phyloP scores from a whole-genome alignment of 2,797 vertebrate species.

The Anabas testudineus region DNA sequence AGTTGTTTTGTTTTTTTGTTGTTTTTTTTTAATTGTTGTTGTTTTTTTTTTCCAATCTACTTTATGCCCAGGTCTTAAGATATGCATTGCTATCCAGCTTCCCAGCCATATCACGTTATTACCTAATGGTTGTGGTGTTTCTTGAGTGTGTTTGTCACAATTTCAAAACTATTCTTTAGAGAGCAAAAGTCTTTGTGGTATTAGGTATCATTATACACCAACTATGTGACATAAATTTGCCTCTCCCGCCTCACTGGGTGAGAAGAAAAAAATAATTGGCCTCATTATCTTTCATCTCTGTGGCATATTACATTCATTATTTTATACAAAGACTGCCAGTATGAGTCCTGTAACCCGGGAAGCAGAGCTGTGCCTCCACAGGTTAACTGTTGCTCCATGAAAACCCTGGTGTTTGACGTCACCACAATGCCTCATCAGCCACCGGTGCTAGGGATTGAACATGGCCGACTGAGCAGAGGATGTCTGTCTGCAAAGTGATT shows the following conservation, averaged over 20 bases:
- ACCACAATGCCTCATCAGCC: slow-evolving; percentile 83
- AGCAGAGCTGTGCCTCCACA: slow-evolving; percentile 69
- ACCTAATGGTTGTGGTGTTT: slow-evolving; percentile 34
- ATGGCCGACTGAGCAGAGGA: slow-evolving; percentile 80
- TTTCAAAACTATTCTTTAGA: slow-evolving; percentile 39
- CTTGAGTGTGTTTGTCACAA: slow-evolving; percentile 34
- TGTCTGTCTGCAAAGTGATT: slow-evolving; percentile 83
- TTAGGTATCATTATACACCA: slow-evolving; percentile 73
- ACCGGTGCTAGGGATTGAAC: slow-evolving; percentile 78
- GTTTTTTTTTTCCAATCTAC: slow-evolving; percentile 51
- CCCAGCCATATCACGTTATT: slow-evolving; percentile 41
- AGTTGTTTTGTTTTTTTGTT: slow-evolving; percentile 21
- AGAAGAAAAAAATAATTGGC: slow-evolving; percentile 74
- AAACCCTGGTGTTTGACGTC: slow-evolving; percentile 73
- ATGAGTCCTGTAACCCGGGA: slow-evolving; percentile 77
- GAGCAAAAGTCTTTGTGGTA: slow-evolving; percentile 60
- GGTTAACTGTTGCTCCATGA: slow-evolving; percentile 76
- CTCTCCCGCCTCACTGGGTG: slow-evolving; percentile 58
- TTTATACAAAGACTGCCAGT: slow-evolving; percentile 74
- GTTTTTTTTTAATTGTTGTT: too few species aligned
- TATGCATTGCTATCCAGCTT: slow-evolving; percentile 34
- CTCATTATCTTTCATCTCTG: slow-evolving; percentile 80
- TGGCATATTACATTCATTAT: slow-evolving; percentile 79
- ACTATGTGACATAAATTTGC: slow-evolving; percentile 75
- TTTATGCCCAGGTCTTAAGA: slow-evolving; percentile 18